phyloP scores from a whole-genome alignment of 1,140 invertebrate genomes.

The Polyergus mexicanus region DNA sequence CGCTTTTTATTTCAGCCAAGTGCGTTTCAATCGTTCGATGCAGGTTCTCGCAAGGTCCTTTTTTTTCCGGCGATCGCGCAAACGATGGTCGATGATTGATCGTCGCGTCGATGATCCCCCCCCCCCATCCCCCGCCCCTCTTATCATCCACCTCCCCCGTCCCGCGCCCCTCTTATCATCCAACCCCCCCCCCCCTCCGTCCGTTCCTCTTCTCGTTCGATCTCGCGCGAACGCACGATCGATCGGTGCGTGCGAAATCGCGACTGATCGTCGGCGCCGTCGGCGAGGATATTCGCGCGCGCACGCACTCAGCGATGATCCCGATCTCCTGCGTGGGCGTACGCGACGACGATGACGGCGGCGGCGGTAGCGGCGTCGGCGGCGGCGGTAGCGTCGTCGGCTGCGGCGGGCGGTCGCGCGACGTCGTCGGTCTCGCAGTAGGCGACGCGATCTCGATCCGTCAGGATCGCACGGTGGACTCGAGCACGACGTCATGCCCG shows the following conservation, averaged over 20 bases:
- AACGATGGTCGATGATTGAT: neutral
- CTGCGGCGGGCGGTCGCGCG: constrained; percentile 36
- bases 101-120: neutral
- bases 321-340: neutral
- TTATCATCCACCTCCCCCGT: no score
- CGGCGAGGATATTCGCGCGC: neutral
- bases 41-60: neutral
- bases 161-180: neutral
- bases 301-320: neutral
- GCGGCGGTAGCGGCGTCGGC: no score
- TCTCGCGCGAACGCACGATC: neutral
- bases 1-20: neutral
- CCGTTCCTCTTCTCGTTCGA: neutral
- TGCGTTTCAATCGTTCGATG: neutral
- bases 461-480: constrained; percentile 51
- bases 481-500: neutral
- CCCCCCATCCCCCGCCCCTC: neutral
- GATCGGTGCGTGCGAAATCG: constrained; percentile 9
- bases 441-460: constrained; percentile 64
- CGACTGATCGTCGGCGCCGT: constrained; percentile 19
- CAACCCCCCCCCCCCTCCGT: neutral
- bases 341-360: neutral
- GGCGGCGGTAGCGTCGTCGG: neutral
- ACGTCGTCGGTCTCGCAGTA: constrained; percentile 54
- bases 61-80: neutral